Conservation (phyloP, 2,797 vertebrate genomes). For the Acomys russatus region DNA sequence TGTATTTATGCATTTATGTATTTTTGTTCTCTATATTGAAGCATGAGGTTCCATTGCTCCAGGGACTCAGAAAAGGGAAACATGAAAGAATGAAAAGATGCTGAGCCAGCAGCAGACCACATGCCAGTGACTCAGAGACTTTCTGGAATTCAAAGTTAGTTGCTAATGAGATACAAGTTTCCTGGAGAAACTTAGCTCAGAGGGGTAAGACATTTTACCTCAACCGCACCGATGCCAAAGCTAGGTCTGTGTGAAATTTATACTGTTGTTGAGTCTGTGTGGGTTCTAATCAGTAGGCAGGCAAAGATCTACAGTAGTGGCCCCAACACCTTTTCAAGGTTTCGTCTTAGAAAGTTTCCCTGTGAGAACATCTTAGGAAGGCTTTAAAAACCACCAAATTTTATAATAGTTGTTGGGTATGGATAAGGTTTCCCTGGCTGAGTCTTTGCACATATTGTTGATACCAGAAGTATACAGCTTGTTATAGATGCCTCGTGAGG, state of each 20-base stretch:
- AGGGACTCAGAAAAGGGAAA: background rate
- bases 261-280: conserved; percentile 22
- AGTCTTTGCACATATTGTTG: conserved; percentile 17
- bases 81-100: background rate
- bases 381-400: conserved; percentile 34
- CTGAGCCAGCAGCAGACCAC: background rate
- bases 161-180: conserved; percentile 23
- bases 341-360: conserved; percentile 40
- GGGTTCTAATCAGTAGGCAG: conserved; percentile 28
- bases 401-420: conserved; percentile 26
- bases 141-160: conserved; percentile 44
- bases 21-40: conserved; percentile 47
- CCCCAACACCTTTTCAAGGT: background rate
- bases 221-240: background rate
- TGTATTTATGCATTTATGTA: background rate
- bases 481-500: background rate
- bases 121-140: conserved; percentile 4
- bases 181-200: background rate
- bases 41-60: conserved; percentile 42
- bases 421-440: background rate
- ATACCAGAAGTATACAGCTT: background rate
- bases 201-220: background rate
- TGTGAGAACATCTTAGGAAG: background rate
- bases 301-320: background rate
- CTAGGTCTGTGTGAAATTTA: background rate